Evolutionary conservation across 64 coral and sea anemone species (phyloP), one percentile per base, ranked within the genome.

Genomic region (Montipora cactus): DNA sequence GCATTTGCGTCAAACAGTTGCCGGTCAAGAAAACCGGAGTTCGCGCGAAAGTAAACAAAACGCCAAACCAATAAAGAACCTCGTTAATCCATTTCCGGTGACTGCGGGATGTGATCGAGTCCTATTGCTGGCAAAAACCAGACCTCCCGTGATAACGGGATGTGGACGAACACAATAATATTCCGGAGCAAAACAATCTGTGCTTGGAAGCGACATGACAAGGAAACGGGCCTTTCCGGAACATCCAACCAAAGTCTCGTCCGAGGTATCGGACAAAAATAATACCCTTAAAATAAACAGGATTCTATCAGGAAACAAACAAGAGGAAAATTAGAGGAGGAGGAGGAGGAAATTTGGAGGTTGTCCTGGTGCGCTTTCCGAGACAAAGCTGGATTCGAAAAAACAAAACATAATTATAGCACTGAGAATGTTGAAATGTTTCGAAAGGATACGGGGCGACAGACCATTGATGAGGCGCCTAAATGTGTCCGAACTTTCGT

Each of bases 81-180:
- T 86, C 58, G 57, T 82, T 82, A 82, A 62, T 82, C 80, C 82
- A 86, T 86, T 86, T 86, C 82, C 82, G 82, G 82, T 48, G 82
- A 21, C 45, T 18, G 66, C 18, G 66, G 64, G 82, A 86, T 86
- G 3, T 47, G 18, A 9, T 16, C 45, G 66, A 44, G 82, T 47
- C 66, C 66, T 44, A n/a, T 86, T 16, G 61, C 59, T 67, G 47
- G 47, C 25, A 44, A 15, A 62, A 47, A 84, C 46, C 19, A 7
- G 62, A 86, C 82, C 82, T 71, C 82, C 82, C 66, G 45, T 50
- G 66, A 46, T 71, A 45, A 71, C n/a, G 82, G 44, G 64, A 86
- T 69, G 47, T 64, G 23, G 45, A 18, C 8, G 58, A 59, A 62
- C 23, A 20, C 53, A 44, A 70, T 46, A 45, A 49, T 16, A 75